Evolutionary conservation across 2,113 vertebrate genomes (phyloP).

Genomic region (Dryoscopus gambensis): DNA sequence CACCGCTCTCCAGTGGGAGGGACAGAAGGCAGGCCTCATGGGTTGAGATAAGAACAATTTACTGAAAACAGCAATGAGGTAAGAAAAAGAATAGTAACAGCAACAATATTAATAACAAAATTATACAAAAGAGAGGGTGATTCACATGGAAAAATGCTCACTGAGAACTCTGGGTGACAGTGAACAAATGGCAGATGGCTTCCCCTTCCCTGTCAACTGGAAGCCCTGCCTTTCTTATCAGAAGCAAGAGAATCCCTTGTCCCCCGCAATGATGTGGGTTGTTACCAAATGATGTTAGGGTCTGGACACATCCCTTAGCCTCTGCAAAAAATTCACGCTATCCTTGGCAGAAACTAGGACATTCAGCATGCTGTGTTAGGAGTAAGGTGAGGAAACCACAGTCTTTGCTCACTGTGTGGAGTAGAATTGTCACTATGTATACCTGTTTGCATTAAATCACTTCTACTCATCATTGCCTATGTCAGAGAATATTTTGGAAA

Average conservation of each 20-base stretch:
- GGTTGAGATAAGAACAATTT: neutral
- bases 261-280: neutral
- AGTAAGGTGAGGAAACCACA: neutral
- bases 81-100: neutral
- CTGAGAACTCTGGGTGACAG: neutral
- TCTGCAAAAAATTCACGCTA: neutral
- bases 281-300: neutral
- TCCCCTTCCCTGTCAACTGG: accelerated
- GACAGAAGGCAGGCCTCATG: neutral
- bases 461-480: neutral
- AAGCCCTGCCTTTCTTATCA: neutral
- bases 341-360: neutral
- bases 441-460: neutral
- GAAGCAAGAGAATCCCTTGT: too few species aligned
- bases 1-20: neutral
- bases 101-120: neutral
- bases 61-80: neutral
- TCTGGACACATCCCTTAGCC: neutral
- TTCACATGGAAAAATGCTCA: neutral
- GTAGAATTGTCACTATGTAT: neutral
- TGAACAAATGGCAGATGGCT: neutral
- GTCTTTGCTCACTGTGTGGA: neutral
- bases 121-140: neutral
- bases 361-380: neutral
- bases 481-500: neutral